These are phyloP conservation scores for Malthinus flaveolus DNA, from an alignment of 2,888 invertebrate species.

Conservation along the genomic window DNA sequence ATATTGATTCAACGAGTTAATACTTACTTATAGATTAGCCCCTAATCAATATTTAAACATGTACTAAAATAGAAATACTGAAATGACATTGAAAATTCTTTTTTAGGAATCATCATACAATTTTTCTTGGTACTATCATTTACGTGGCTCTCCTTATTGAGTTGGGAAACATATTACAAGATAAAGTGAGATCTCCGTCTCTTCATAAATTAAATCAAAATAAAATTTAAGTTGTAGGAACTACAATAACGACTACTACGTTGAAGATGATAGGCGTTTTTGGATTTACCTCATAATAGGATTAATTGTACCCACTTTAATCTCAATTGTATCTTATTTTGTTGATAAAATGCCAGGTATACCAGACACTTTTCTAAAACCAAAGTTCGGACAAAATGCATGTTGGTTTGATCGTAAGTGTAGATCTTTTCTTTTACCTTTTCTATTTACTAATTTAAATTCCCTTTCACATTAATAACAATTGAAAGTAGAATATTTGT, in stretches of 20 bases:
- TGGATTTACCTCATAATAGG: slow-evolving; percentile 26
- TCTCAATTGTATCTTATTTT: slow-evolving; percentile 37
- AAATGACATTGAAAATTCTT: slow-evolving; percentile 5
- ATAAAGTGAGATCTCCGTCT: slow-evolving; percentile 38
- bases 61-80: background rate
- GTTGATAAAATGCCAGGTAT: slow-evolving; percentile 39
- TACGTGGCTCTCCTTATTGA: slow-evolving; percentile 43
- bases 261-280: slow-evolving; percentile 19
- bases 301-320: slow-evolving; percentile 34
- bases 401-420: slow-evolving; percentile 46
- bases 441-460: too few relatives aligned
- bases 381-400: slow-evolving; percentile 32
- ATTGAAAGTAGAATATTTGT: too few relatives aligned
- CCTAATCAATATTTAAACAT: background rate
- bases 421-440: too few relatives aligned
- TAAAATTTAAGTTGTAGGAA: slow-evolving; percentile 11
- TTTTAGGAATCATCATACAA: slow-evolving; percentile 46
- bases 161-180: slow-evolving; percentile 42
- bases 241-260: slow-evolving; percentile 16
- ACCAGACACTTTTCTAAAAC: slow-evolving; percentile 41
- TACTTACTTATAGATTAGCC: background rate
- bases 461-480: too few relatives aligned
- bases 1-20: too few relatives aligned
- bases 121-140: slow-evolving; percentile 44
- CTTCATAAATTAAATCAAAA: background rate